A percentile compares a stretch with the other conserved stretches of the same genome.
These are phyloP conservation scores for Trachemys scripta DNA, from an alignment of 2,113 vertebrate genomes.

Conservation along the genomic window DNA sequence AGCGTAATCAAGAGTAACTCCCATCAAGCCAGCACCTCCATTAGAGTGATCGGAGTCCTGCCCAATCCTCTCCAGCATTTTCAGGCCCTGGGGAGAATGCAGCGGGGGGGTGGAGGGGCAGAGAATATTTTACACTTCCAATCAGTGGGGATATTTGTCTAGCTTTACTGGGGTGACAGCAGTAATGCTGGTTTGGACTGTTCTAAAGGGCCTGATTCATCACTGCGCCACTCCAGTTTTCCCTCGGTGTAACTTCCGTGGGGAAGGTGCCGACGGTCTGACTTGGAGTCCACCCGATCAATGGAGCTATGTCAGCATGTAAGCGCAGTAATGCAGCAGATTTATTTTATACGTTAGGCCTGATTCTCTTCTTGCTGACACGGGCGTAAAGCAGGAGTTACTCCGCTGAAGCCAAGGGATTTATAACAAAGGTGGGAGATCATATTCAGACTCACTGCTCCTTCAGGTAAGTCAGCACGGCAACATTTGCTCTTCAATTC, in stretches of 20 bases:
- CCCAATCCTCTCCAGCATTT: not conserved
- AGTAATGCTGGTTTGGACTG: not conserved
- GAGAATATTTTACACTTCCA: not conserved
- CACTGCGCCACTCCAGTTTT: fast-evolving
- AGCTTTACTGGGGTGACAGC: not conserved
- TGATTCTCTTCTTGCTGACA: not conserved
- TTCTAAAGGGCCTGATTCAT: not conserved
- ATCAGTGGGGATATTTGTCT: fast-evolving
- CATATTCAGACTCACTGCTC: not conserved
- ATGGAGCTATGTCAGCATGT: not conserved
- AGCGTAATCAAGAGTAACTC: not conserved
- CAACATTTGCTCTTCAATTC: not conserved
- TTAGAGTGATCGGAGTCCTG: not conserved
- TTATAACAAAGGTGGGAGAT: not conserved
- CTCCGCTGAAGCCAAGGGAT: not conserved
- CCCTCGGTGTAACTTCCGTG: not conserved
- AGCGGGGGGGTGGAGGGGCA: not conserved
- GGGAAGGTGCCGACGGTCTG: not conserved
- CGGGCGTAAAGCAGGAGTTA: not conserved
- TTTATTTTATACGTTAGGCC: not conserved
- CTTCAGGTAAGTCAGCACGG: not conserved
- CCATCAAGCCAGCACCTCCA: not conserved
- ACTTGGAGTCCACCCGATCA: not conserved
- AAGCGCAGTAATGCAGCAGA: not conserved
- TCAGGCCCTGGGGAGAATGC: not conserved